phyloP scores from a whole-genome alignment of 2,888 invertebrate species.

The Liodrosophila aerea region DNA sequence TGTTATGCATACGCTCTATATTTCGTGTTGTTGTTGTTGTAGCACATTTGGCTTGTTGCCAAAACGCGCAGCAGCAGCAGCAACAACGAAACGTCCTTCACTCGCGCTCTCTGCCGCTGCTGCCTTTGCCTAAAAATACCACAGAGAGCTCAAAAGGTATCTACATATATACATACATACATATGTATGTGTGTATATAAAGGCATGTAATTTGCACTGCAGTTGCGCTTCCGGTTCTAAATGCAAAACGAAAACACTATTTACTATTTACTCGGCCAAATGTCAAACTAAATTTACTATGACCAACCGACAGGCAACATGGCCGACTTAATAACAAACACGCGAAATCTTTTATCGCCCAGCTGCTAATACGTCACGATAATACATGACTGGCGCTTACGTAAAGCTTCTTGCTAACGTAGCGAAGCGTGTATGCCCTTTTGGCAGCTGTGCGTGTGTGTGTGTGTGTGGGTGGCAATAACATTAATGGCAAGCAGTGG shows the following conservation, averaged over 20 bases:
- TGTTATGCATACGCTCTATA: conserved; percentile 44
- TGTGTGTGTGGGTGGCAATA: conserved; percentile 5
- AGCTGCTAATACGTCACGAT: conserved; percentile 68
- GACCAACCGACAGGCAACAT: not conserved
- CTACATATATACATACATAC: conserved; percentile 7
- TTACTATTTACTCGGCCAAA: no score
- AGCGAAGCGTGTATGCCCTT: conserved; percentile 35
- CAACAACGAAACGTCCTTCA: conserved; percentile 40
- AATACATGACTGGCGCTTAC: conserved; percentile 57
- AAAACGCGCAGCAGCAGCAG: conserved; percentile 35
- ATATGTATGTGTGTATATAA: conserved; percentile 6
- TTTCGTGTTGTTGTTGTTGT: conserved; percentile 15
- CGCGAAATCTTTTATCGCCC: conserved; percentile 70
- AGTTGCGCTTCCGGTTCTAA: no score
- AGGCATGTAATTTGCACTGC: no score
- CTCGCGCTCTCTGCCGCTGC: conserved; percentile 1
- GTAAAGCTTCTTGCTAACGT: conserved; percentile 37
- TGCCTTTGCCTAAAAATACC: conserved; percentile 29
- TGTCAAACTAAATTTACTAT: no score
- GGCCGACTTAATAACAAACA: conserved; percentile 56
- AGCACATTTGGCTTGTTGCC: conserved; percentile 40
- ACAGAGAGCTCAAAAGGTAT: conserved; percentile 34
- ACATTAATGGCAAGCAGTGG: not conserved
- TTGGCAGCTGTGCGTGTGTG: conserved; percentile 20
- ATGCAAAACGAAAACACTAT: no score